Base-by-base conservation (phyloP, 2,113 vertebrate species). In the Platycercus adscitus region DNA sequence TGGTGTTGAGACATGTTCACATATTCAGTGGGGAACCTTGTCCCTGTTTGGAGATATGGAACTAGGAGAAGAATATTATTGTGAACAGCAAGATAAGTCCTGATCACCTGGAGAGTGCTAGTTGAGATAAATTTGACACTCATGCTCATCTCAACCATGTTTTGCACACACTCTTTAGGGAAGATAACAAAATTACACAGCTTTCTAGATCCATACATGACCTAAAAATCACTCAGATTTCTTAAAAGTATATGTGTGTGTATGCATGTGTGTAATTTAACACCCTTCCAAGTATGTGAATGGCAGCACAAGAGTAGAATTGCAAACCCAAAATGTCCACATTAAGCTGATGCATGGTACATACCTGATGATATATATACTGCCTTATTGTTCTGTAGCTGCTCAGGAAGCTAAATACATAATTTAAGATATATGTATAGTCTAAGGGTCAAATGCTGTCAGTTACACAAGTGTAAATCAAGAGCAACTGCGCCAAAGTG, bases 351-450 rank as follows among this genome's bases (percentile, higher is more conserved):
- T 94, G 76, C 85, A 95, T 84, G 81, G 61, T 78, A 46, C 69
- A 65, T 84, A 69, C 28, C 14, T 25, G 60, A 91, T 95, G 95
- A 97, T 96, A 93, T 96, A 97, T 93, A 24, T 64, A 95, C 90
- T 86, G 52, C 80, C 88, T 95, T 95, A 86, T 95, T 97, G 82
- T 96, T 93, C 93, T 71, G 80, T 94, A 86, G 83, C 8, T 2
- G 47, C 88, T 94, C 70, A 69, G 93, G 65, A 94, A 93, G 80
- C 80, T 89, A 95, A 96, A 96, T 95, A 90, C 77, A 96, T 96
- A 94, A 91, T 96, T 94, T 96, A 94, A 95, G 88, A 95, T 93
- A 88, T 91, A 96, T 94, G 95, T 94, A 69, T 89, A 97, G 95
- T 89, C 90, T 93, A 95, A 89, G 92, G 95, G 96, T 97, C 93